Evolutionary conservation across 92 coral and sea anemone species (phyloP).

Genomic region (Umimayanthus chanpuru): DNA sequence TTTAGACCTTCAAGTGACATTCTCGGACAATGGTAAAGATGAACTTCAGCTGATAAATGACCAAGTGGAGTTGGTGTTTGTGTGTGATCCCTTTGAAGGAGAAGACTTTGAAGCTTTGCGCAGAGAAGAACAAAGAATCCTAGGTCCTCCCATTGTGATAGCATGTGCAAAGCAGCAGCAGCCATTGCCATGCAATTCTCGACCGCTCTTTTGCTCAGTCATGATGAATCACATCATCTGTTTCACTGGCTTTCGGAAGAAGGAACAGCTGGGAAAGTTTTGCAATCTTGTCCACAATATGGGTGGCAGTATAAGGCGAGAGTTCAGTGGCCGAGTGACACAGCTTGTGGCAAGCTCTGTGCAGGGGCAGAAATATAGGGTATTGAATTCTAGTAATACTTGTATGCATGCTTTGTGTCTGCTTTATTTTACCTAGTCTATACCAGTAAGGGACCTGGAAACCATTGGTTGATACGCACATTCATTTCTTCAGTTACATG

Average conservation of each 20-base stretch:
- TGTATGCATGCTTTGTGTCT: neutral
- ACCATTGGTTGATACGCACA: too few relatives aligned
- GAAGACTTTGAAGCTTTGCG: constrained; percentile 79
- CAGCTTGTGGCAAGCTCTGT: constrained; percentile 94
- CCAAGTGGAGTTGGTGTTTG: constrained; percentile 76
- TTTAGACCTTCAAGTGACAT: constrained; percentile 67
- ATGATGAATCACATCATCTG: constrained; percentile 90
- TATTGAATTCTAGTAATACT: constrained; percentile 20
- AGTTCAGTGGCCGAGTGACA: constrained; percentile 90
- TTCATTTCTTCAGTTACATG: too few relatives aligned
- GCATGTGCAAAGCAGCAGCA: constrained; percentile 77
- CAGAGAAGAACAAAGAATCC: constrained; percentile 89
- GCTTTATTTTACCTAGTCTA: too few relatives aligned
- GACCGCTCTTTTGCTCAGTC: constrained; percentile 84
- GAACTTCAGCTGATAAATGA: constrained; percentile 63
- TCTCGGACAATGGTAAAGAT: constrained; percentile 79
- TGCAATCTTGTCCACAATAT: constrained; percentile 94
- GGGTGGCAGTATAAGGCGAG: constrained; percentile 98
- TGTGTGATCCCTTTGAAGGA: constrained; percentile 98
- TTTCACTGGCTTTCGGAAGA: constrained; percentile 92
- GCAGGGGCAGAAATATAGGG: constrained; percentile 95
- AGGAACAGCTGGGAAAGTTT: constrained; percentile 79
- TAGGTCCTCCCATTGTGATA: constrained; percentile 89
- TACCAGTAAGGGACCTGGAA: too few relatives aligned
- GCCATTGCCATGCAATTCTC: constrained; percentile 86